Base-by-base conservation (phyloP, 37 sponge, comb jelly and placozoan species). In the Hormiphora californensis region DNA sequence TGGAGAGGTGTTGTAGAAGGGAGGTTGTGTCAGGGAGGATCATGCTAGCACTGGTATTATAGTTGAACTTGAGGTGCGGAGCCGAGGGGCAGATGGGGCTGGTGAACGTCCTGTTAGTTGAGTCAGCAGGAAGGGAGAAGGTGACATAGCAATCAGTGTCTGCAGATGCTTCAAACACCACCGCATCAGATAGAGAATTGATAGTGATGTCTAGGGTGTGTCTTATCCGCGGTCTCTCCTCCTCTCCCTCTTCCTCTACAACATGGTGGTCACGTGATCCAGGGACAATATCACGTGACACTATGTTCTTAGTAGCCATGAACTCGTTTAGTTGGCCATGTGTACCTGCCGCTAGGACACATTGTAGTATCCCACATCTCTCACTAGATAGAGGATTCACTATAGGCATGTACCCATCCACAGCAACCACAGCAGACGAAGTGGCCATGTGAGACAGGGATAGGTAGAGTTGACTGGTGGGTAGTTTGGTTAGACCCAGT, bases 361-460 rank as follows among this genome's bases (percentile, higher is more conserved):
- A 73, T 46, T 73, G 81, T 22, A 73, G 81, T 8, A 73, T 73
- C 4, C 81, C 81, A 40, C 81, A 73, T 0, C 81, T 22, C 22
- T 73, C 46, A 41, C 43, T 73, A 46, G 81, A 73, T 46, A 73
- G 46, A 33, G 43, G 40, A 28, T 73, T 36, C 27, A 73, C 43
- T 4, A 73, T 33, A 30, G 81, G 81, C 81, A 73, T 73, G 44
- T 73, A 73, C 9, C 81, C 81, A 41, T 73, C 81, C 41, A 73
- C 81, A 21, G 81, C 81, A n/a, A 73, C 81, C 12, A 73, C 8
- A 32, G 81, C 46, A 15, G 38, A 25, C 3, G 40, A n/a, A 0
- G 40, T 46, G 5, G 4, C 61, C n/a, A 12, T 15, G n/a, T 28
- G 27, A 73, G 44, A 39, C 17, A 73, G 38, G 27, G 81, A 73